Evolutionary conservation across 2,888 invertebrate species (phyloP).

Genomic region (Theretra japonica): DNA sequence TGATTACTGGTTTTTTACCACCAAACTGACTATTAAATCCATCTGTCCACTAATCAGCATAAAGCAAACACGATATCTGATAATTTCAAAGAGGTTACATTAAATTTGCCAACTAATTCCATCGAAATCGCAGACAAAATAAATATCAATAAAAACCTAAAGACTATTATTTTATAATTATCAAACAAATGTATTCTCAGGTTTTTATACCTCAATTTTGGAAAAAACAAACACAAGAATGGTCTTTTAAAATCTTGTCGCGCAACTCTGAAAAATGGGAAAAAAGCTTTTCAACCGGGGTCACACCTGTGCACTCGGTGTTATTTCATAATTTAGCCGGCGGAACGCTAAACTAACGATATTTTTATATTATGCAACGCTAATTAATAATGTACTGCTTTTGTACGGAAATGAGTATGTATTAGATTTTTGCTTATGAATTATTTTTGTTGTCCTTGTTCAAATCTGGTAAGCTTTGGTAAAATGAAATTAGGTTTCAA

Average conservation of each 20-base stretch:
- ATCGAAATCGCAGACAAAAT: too few relatives aligned
- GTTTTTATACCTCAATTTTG: neutral
- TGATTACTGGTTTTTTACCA: too few relatives aligned
- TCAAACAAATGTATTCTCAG: too few relatives aligned
- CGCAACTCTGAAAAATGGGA: conserved; percentile 26
- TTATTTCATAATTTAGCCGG: conserved; percentile 67
- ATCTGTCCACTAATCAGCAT: too few relatives aligned
- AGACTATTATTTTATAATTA: too few relatives aligned
- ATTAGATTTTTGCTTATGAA: neutral
- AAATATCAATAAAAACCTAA: too few relatives aligned
- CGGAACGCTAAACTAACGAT: conserved; percentile 53
- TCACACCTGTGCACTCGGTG: conserved; percentile 62
- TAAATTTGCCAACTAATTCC: too few relatives aligned
- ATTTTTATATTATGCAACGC: conserved; percentile 58
- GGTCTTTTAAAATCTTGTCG: conserved; percentile 18
- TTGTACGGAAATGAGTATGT: neutral
- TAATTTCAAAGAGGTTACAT: too few relatives aligned
- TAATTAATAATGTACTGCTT: conserved; percentile 10
- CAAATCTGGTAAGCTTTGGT: neutral
- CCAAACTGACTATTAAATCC: too few relatives aligned
- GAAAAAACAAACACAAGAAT: neutral
- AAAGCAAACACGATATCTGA: too few relatives aligned
- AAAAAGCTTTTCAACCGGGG: conserved; percentile 48
- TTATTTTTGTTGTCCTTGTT: neutral
- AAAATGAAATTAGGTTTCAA: too few relatives aligned